Evolutionary conservation across 2,113 vertebrate species (phyloP).

Genomic region (Melospiza georgiana): DNA sequence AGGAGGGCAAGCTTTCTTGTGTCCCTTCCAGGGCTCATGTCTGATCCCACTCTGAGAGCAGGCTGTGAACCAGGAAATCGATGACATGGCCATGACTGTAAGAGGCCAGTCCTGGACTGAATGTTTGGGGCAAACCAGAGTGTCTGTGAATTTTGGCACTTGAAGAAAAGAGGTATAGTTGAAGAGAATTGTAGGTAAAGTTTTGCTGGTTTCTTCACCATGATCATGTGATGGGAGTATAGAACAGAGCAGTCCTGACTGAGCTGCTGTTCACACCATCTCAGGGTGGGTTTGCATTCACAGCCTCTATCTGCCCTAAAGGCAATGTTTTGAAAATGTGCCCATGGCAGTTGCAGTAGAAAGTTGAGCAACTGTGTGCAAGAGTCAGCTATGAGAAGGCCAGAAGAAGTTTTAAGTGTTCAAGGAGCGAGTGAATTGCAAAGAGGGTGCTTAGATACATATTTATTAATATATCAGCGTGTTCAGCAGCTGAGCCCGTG

Average conservation of each 20-base stretch:
- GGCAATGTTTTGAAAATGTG: not conserved
- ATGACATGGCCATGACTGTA: not conserved
- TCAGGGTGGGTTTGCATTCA: not conserved
- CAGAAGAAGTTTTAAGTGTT: not conserved
- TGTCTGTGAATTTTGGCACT: not conserved
- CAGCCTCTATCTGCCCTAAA: not conserved
- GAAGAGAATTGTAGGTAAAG: not conserved
- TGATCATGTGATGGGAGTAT: not conserved
- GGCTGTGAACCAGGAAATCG: not conserved
- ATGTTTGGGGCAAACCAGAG: not conserved
- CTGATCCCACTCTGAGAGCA: not conserved
- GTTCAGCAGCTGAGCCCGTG: not conserved
- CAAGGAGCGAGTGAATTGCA: not conserved
- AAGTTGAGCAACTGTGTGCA: conserved; percentile 26
- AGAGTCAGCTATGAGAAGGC: not conserved
- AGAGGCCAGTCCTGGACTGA: not conserved
- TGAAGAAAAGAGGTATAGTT: not conserved
- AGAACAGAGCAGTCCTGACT: not conserved
- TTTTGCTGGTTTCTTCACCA: not conserved
- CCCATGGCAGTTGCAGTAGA: not conserved
- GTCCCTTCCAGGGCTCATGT: not conserved
- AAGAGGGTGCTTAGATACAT: not conserved
- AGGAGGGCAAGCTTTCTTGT: not conserved
- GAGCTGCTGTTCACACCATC: not conserved
- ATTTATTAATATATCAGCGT: not conserved